Evolutionary conservation across 2,797 vertebrate genomes (phyloP), one percentile per base, ranked within the genome.

Genomic region (Pangasius macronema): DNA sequence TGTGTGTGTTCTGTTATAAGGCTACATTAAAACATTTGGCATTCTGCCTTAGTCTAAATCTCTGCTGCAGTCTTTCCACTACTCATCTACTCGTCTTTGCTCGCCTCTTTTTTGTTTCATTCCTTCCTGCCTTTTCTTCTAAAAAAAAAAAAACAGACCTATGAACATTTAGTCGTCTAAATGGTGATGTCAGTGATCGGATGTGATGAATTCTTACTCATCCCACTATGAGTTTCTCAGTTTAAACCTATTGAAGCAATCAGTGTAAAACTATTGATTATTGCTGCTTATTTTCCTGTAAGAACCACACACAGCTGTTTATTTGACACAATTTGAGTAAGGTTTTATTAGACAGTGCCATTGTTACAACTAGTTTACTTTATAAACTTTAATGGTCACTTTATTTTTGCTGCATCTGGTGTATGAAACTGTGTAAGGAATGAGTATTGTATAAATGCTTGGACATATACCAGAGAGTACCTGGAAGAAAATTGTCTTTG

Each of bases 201-300:
- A 77, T 55, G 75, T 55, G 75, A 77, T 33, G 22, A 80, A 30
- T 86, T 55, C 75, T 86, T 36, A 51, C 85, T 80, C 39, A 53
- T 85, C 55, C 14, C 30, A 5, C n/a, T 18, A 22, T 53, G 30
- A 8, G 20, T 77, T 65, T 24, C 42, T 72, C 70, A 59, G 24
- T 63, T n/a, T 67, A 13, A 85, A 72, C 1, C n/a, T n/a, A n/a
- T n/a, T n/a, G n/a, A n/a, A n/a, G n/a, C n/a, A n/a, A n/a, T n/a
- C n/a, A n/a, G 27, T 33, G 16, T 73, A 73, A 75, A 84, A 81
- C 14, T 16, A 8, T 30, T 76, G 24, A 30, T 77, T n/a, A 77
- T 33, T 33, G 18, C 33, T 53, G 49, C 55, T 33, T 33, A 79
- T 33, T 79, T 79, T 55, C 18, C 49, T 53, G 13, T 20, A 30